A percentile compares a stretch with the other conserved stretches of the same genome.
phyloP scores from a whole-genome alignment of 2,797 vertebrate genomes.

The Saxicola maurus region DNA sequence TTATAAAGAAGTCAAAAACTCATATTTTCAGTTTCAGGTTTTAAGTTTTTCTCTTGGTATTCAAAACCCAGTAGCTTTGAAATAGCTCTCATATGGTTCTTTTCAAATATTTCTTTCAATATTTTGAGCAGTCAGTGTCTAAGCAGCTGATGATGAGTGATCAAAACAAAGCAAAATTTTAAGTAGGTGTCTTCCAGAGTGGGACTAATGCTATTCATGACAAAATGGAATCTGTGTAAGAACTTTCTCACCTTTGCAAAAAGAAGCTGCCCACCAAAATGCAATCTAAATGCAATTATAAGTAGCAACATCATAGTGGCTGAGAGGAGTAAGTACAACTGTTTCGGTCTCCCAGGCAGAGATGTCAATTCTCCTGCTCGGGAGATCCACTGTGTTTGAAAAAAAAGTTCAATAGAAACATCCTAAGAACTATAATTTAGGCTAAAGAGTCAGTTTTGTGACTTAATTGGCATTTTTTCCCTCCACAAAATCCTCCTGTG shows the following conservation, averaged over 20 bases:
- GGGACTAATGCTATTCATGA: not conserved
- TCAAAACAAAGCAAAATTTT: not conserved
- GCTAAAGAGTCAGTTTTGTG: not conserved
- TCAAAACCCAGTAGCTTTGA: not conserved
- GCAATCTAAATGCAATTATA: not conserved
- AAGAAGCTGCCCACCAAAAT: not conserved
- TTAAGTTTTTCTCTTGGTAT: not conserved
- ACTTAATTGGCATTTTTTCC: not conserved
- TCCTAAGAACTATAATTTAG: not conserved
- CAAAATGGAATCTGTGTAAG: not conserved
- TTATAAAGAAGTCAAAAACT: not conserved
- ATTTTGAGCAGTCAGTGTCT: not conserved
- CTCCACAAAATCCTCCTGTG: not conserved
- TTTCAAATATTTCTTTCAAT: not conserved
- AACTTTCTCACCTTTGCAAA: not conserved
- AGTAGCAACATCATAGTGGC: not conserved
- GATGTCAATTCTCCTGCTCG: not conserved
- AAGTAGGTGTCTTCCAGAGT: not conserved
- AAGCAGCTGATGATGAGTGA: not conserved
- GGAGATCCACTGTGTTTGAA: not conserved
- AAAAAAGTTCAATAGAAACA: not conserved
- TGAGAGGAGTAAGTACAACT: not conserved
- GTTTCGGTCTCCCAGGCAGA: not conserved
- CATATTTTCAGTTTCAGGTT: not conserved
- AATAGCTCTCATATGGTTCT: not conserved